A percentile compares a stretch with the other conserved stretches of the same genome.
Evolutionary conservation across 2,797 vertebrate genomes (phyloP).

Genomic region (Hydrocynus forskahlii): DNA sequence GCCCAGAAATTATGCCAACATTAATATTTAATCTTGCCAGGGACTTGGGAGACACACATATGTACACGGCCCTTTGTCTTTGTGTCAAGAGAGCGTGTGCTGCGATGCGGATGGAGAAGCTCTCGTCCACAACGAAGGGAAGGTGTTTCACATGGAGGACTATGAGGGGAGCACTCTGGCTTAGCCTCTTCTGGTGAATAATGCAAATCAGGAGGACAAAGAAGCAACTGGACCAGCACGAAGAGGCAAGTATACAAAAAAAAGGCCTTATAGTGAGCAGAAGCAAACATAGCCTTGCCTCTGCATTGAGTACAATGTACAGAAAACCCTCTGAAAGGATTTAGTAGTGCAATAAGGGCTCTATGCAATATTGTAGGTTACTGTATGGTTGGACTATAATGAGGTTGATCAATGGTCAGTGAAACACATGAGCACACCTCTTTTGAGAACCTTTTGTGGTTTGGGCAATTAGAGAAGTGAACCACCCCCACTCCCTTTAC

Average conservation of each 20-base stretch:
- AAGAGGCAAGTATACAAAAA: conserved; percentile 45
- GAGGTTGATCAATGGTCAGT: background rate
- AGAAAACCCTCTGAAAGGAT: background rate
- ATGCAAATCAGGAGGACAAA: conserved; percentile 43
- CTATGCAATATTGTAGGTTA: background rate
- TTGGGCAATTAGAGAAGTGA: background rate
- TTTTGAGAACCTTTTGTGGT: background rate
- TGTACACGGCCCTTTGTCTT: conserved; percentile 79
- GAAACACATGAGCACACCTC: background rate
- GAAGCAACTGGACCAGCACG: conserved; percentile 51
- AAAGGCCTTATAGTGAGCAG: conserved; percentile 28
- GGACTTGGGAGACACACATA: conserved; percentile 72
- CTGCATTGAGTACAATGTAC: conserved; percentile 16
- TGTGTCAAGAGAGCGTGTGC: conserved; percentile 77
- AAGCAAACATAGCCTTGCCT: conserved; percentile 27
- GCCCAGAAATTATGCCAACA: conserved; percentile 77
- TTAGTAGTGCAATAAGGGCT: conserved; percentile 3
- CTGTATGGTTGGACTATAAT: background rate
- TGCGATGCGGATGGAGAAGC: conserved; percentile 69
- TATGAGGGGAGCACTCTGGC: conserved; percentile 26
- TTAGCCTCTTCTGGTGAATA: conserved; percentile 38
- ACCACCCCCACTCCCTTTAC: no score
- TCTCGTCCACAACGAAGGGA: conserved; percentile 19
- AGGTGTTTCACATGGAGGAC: conserved; percentile 38
- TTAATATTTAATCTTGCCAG: conserved; percentile 84